These are phyloP conservation scores for Crossaster papposus DNA, from an alignment of 53 echinoderm and acorn worm species.

Conservation along the genomic window DNA sequence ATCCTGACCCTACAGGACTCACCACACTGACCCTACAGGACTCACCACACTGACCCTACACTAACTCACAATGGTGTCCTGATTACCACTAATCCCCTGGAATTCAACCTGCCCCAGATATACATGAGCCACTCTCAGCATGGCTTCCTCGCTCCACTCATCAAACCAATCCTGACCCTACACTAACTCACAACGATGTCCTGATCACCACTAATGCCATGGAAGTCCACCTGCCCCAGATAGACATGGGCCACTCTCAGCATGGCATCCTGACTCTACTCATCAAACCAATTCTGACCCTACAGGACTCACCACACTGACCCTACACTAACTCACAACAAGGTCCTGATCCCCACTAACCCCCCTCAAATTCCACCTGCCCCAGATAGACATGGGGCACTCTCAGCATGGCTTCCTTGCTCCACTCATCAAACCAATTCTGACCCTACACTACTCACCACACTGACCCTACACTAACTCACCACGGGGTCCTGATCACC, in stretches of 20 bases:
- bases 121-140: constrained; percentile 92
- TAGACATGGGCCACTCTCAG: constrained; percentile 94
- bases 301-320: too few relatives aligned
- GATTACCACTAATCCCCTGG: constrained; percentile 78
- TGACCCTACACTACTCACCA: too few relatives aligned
- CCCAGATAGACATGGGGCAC: constrained; percentile 85
- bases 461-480: constrained; percentile 11
- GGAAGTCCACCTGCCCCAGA: constrained; percentile 88
- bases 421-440: constrained; percentile 99
- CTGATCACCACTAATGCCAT: constrained; percentile 77
- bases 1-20: too few relatives aligned
- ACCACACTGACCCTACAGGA: too few relatives aligned
- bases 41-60: too few relatives aligned
- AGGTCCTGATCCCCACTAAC: too few relatives aligned
- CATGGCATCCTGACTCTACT: constrained; percentile 93
- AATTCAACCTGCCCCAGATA: constrained; percentile 90
- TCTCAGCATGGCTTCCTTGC: constrained; percentile 85
- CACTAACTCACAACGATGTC: constrained; percentile 73
- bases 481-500: constrained; percentile 81
- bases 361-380: too few relatives aligned
- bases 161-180: constrained; percentile 81
- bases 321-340: too few relatives aligned
- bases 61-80: constrained; percentile 75
- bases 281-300: constrained; percentile 87
- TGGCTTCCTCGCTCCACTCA: constrained; percentile 85